phyloP scores from a whole-genome alignment of 2,888 invertebrate genomes.

The Nasonovia ribisnigri region DNA sequence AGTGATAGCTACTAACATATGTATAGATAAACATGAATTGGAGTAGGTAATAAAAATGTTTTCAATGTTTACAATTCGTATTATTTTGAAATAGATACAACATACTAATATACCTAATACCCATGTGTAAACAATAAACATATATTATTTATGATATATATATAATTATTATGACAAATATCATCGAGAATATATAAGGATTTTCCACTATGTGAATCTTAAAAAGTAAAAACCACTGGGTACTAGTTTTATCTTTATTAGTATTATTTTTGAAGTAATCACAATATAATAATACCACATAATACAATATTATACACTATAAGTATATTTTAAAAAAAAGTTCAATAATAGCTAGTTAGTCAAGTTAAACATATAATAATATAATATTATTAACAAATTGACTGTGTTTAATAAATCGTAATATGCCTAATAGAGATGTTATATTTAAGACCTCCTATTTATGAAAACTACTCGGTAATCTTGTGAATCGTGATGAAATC shows the following conservation, averaged over 20 bases:
- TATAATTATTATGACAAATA: not conserved
- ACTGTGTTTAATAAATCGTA: not conserved
- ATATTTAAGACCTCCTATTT: not conserved
- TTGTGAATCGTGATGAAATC: not conserved
- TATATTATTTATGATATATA: not conserved
- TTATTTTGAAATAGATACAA: not conserved
- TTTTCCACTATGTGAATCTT: not conserved
- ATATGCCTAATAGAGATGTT: not conserved
- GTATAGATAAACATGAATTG: not conserved
- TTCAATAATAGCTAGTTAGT: not conserved
- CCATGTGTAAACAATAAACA: not conserved
- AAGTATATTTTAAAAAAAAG: not conserved
- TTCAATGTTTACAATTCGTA: not conserved
- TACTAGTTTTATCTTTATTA: not conserved
- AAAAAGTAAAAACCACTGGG: not conserved
- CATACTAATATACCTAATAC: not conserved
- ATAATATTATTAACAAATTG: not conserved
- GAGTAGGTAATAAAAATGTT: not conserved
- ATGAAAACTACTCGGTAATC: not conserved
- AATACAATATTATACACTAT: not conserved
- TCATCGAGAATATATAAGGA: not conserved
- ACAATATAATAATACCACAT: not conserved
- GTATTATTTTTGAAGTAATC: not conserved
- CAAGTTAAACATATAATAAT: not conserved
- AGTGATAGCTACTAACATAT: not conserved